Conservation (phyloP, 2,113 vertebrate genomes). For the Elaphurus davidianus region DNA sequence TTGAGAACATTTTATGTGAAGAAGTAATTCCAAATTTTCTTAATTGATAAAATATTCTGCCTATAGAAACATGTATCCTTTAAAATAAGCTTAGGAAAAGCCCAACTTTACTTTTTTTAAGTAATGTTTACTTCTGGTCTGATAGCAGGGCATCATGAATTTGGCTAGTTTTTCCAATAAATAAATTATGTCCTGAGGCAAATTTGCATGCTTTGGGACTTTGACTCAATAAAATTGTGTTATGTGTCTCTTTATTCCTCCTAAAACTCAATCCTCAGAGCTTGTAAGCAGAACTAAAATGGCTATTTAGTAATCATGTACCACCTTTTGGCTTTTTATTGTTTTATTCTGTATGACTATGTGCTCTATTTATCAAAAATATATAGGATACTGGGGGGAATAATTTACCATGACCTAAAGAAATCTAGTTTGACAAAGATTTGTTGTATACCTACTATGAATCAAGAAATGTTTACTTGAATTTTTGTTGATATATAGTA, state of each 20-base stretch:
- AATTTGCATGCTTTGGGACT: not conserved
- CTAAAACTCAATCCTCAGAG: not conserved
- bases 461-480: not conserved
- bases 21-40: not conserved
- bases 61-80: not conserved
- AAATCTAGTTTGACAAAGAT: not conserved
- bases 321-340: not conserved
- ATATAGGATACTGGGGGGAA: not conserved
- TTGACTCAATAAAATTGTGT: not conserved
- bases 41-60: not conserved
- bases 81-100: conserved; percentile 9
- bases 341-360: not conserved
- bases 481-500: not conserved
- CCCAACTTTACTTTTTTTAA: not conserved
- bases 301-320: not conserved
- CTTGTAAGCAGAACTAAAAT: not conserved
- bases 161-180: not conserved
- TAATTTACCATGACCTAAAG: not conserved
- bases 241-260: not conserved
- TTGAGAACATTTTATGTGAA: not conserved
- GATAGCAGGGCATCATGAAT: not conserved
- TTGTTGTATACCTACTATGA: not conserved
- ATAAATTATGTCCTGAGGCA: not conserved
- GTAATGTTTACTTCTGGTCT: not conserved
- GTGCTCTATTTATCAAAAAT: not conserved